These are phyloP conservation scores for Aproaerema taeniolella DNA, from an alignment of 2,888 invertebrate species.

Conservation along the genomic window DNA sequence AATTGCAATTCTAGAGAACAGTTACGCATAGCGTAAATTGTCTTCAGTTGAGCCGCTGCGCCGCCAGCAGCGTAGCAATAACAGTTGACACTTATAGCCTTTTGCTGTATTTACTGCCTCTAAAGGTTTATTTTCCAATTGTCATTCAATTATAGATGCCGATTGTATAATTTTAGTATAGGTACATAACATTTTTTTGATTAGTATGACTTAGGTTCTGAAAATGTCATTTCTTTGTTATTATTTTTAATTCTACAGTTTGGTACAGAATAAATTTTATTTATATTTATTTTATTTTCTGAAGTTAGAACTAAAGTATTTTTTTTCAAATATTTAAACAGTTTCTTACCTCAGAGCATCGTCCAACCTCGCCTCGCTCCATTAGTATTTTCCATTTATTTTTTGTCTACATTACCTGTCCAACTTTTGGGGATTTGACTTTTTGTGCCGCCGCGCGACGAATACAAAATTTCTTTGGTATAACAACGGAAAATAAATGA, in stretches of 20 bases:
- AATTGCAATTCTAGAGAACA: no score
- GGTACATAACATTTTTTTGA: no score
- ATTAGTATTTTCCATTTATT: conserved; percentile 78
- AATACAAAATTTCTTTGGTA: conserved; percentile 70
- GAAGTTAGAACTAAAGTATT: no score
- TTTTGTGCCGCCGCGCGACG: conserved; percentile 71
- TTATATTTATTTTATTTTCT: no score
- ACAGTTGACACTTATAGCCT: conserved; percentile 5
- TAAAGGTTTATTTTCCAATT: not conserved
- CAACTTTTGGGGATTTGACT: conserved; percentile 69
- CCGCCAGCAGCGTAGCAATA: conserved; percentile 2
- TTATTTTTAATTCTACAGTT: no score
- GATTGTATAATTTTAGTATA: no score
- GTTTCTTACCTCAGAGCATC: conserved; percentile 43
- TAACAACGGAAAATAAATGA: conserved; percentile 68
- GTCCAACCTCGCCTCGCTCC: conserved; percentile 66
- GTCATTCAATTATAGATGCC: not conserved
- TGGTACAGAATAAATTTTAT: no score
- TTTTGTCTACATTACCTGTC: conserved; percentile 77
- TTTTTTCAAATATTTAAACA: no score
- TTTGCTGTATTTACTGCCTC: not conserved
- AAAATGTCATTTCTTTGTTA: no score
- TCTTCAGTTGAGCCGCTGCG: no score
- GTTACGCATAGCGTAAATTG: no score
- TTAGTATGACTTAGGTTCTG: no score